Evolutionary conservation across 2,888 invertebrate species (phyloP).

Genomic region (Drosophila rellima): DNA sequence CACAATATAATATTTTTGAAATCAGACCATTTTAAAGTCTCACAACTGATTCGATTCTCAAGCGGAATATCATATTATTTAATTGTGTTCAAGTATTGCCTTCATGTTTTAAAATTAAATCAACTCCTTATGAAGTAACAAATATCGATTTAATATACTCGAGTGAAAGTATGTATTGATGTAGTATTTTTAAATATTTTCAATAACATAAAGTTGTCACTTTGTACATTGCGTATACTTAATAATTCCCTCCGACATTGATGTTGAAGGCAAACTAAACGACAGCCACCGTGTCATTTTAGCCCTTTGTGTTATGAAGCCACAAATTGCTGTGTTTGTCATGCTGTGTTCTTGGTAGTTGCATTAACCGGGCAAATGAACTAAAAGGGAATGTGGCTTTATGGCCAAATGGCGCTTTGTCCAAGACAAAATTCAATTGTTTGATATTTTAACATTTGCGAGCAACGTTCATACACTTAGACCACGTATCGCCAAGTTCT

Average conservation of each 20-base stretch:
- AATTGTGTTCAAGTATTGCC: too few species aligned
- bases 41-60: too few species aligned
- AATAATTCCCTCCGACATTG: neutral
- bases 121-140: too few species aligned
- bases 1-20: too few species aligned
- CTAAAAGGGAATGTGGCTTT: conserved; percentile 9
- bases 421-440: neutral
- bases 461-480: neutral
- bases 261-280: neutral
- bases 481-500: neutral
- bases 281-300: neutral
- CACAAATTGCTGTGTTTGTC: conserved; percentile 8
- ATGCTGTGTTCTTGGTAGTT: neutral
- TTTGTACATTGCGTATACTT: conserved; percentile 3
- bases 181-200: too few species aligned
- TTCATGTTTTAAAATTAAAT: too few species aligned
- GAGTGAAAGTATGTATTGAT: too few species aligned
- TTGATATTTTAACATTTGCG: neutral
- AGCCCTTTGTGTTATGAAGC: neutral
- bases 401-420: neutral
- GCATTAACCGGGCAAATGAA: conserved; percentile 8
- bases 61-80: too few species aligned
- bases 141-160: too few species aligned
- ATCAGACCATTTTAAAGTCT: too few species aligned
- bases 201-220: too few species aligned